phyloP scores from a whole-genome alignment of 1,140 invertebrate species.

The Meteorus sp. region DNA sequence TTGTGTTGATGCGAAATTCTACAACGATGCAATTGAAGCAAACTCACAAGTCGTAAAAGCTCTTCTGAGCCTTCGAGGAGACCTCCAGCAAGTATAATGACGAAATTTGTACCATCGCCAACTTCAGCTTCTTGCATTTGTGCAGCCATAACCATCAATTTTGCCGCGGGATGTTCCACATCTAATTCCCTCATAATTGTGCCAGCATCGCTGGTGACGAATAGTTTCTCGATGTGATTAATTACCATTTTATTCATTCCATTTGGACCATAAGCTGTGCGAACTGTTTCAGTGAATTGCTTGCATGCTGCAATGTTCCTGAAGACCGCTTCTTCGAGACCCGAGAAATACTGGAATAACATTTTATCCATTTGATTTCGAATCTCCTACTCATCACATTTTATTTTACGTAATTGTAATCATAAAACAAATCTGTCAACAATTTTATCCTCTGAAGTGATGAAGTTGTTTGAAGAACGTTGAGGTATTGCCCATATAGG shows the following conservation, averaged over 20 bases:
- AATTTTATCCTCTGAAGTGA: background rate
- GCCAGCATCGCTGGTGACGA: slow-evolving; percentile 98
- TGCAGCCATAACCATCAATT: slow-evolving; percentile 91
- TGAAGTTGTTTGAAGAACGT: background rate
- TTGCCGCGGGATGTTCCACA: slow-evolving; percentile 99
- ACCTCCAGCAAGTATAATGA: slow-evolving; percentile 91
- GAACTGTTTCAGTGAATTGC: slow-evolving; percentile 89
- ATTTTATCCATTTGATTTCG: no score
- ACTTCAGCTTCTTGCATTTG: slow-evolving; percentile 99
- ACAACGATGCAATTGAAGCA: background rate
- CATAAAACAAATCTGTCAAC: slow-evolving; percentile 42
- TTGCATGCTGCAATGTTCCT: slow-evolving; percentile 96
- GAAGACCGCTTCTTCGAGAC: slow-evolving; percentile 95
- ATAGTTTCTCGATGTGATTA: slow-evolving; percentile 97
- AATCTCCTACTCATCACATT: no score
- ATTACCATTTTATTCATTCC: slow-evolving; percentile 99
- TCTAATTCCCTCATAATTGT: slow-evolving; percentile 96
- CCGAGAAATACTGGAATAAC: slow-evolving; percentile 89
- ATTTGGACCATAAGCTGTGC: slow-evolving; percentile 95
- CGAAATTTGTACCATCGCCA: slow-evolving; percentile 99
- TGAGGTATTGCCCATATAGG: slow-evolving; percentile 37
- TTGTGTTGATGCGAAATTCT: no score
- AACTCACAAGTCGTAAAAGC: slow-evolving; percentile 76
- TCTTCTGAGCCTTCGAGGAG: slow-evolving; percentile 91
- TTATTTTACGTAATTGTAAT: no score